Evolutionary conservation across 2,113 vertebrate species (phyloP).

Genomic region (Mastomys coucha): DNA sequence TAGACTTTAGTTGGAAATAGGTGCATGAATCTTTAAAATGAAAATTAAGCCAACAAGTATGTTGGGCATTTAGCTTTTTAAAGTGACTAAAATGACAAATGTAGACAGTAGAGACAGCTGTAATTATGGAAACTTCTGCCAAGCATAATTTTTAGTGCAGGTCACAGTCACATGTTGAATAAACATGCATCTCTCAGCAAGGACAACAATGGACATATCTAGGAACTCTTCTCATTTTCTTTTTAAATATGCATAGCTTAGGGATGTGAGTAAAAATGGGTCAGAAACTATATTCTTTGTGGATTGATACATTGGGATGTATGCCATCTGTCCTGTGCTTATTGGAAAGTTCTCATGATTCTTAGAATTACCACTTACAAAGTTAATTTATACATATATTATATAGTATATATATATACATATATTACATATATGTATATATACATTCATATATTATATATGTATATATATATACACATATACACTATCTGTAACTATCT

Average conservation of each 20-base stretch:
- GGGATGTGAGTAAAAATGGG: background rate
- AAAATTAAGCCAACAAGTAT: background rate
- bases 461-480: too few relatives aligned
- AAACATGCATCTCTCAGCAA: background rate
- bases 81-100: background rate
- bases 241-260: background rate
- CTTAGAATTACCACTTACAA: background rate
- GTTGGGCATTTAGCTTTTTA: background rate
- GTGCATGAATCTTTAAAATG: background rate
- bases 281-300: background rate
- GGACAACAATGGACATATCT: background rate
- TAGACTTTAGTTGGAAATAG: background rate
- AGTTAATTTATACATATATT: background rate
- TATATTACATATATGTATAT: too few relatives aligned
- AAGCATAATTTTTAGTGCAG: background rate
- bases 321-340: background rate
- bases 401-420: too few relatives aligned
- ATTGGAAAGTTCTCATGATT: background rate
- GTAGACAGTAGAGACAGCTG: fast-evolving
- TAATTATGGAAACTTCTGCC: background rate
- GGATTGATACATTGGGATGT: background rate
- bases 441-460: too few relatives aligned
- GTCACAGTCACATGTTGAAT: background rate
- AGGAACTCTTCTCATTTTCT: background rate
- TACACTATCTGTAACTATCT: too few relatives aligned